Evolutionary conservation across 2,888 invertebrate genomes (phyloP).

Genomic region (Epinotia bilunana): DNA sequence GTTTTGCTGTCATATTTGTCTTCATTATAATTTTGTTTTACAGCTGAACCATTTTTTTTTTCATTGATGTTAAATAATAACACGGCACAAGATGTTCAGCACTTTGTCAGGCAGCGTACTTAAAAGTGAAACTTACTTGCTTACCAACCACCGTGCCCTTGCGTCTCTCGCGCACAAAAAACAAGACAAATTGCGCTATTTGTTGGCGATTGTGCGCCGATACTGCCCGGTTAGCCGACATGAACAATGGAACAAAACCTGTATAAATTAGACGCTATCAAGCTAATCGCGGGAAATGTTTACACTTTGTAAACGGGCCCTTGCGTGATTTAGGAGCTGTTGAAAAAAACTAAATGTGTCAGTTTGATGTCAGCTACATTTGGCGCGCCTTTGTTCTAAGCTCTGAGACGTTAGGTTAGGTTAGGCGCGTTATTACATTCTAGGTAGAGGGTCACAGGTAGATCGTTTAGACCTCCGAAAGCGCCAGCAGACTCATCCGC

Average conservation of each 20-base stretch:
- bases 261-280: conserved; percentile 48
- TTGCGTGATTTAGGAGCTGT: neutral
- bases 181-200: conserved; percentile 76
- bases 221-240: conserved; percentile 67
- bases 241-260: conserved; percentile 63
- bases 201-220: conserved; percentile 70
- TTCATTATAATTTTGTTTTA: no score
- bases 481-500: no score
- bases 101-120: neutral
- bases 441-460: no score
- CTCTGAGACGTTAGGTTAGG: no score
- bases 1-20: no score
- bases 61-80: no score
- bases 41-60: no score
- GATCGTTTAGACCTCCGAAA: no score
- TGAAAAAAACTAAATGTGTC: neutral
- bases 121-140: neutral
- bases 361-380: no score
- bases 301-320: conserved; percentile 1
- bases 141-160: conserved; percentile 46
- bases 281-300: conserved; percentile 24
- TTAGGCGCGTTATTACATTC: no score
- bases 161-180: conserved; percentile 61
- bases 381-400: no score
- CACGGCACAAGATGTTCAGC: no score